Conservation (phyloP, 2,888 invertebrate genomes). For the Cheilosia vulpina region DNA sequence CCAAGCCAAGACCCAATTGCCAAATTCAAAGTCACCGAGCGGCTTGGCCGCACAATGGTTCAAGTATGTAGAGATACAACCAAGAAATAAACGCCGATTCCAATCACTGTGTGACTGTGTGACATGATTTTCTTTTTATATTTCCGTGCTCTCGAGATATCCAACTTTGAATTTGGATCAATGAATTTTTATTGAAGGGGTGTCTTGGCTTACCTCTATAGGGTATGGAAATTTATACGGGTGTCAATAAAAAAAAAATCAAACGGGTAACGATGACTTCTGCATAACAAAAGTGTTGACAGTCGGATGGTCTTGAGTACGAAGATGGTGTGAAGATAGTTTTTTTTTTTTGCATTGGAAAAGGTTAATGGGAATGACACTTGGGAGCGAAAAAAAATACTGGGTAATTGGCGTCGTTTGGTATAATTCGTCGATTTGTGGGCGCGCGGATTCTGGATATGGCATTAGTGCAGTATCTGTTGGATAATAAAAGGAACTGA, state of each 20-base stretch:
- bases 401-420: neutral
- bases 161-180: constrained; percentile 72
- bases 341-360: constrained; percentile 14
- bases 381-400: neutral
- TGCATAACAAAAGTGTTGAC: constrained; percentile 56
- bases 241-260: constrained; percentile 69
- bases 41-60: constrained; percentile 11
- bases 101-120: constrained; percentile 44
- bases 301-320: neutral
- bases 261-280: constrained; percentile 67
- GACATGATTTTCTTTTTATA: constrained; percentile 36
- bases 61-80: neutral
- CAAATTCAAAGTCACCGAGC: constrained; percentile 28
- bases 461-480: neutral
- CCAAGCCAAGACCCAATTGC: constrained; percentile 1
- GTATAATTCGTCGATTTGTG: constrained; percentile 2
- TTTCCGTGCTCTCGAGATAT: constrained; percentile 41
- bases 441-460: too few relatives aligned
- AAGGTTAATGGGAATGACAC: constrained; percentile 43
- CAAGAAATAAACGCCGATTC: constrained; percentile 35
- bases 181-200: constrained; percentile 71
- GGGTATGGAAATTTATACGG: constrained; percentile 71
- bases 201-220: constrained; percentile 30
- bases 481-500: neutral
- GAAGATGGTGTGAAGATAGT: constrained; percentile 23